Evolutionary conservation across 2,888 invertebrate genomes (phyloP), one percentile per base, ranked within the genome.

Genomic region (Macrophya annulata): DNA sequence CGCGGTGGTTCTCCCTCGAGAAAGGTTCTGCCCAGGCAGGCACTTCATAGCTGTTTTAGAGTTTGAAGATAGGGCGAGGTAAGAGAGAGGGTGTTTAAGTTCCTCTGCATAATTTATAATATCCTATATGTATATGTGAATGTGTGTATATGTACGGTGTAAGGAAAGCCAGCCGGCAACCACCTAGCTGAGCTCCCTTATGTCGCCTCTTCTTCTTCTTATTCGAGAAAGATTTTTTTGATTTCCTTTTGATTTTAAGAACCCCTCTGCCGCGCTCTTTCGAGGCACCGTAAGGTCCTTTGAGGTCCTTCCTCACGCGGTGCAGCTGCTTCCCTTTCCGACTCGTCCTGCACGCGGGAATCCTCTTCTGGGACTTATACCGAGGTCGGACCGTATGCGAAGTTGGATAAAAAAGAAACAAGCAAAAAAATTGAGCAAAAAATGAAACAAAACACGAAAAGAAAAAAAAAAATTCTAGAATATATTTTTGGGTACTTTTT

Each of bases 201-300:
- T 68, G 45, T 68, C 21, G 83, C n/a, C 45, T 83, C 83, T 51
- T 71, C 83, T 81, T 62, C 62, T 81, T 81, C 81, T 62, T 43
- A 81, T 81, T 81, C 62, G 81, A 81, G 68, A 84, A 31, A 76
- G 84, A 87, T 89, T 90, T 89, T 88, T 87, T 86, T 88, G 85
- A 87, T 89, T 90, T 90, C 89, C 90, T 90, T 68, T 84, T 65
- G 86, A 86, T 85, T 72, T 85, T 85, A 86, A 88, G 88, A 91
- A 91, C 90, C 89, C 89, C 88, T 86, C 86, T 31, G 51, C 77
- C 31, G 31, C 17, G 77, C 77, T 77, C n/a, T 77, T 77, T 62
- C 83, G 37, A 83, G 71, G 68, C 83, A 83, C 65, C 68, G 48
- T 83, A 71, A 83, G 68, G 83, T 83, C 83, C 83, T 83, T 83